Evolutionary conservation across 2,113 vertebrate genomes (phyloP), one percentile per base, ranked within the genome.

Genomic region (Nerophis lumbriciformis): DNA sequence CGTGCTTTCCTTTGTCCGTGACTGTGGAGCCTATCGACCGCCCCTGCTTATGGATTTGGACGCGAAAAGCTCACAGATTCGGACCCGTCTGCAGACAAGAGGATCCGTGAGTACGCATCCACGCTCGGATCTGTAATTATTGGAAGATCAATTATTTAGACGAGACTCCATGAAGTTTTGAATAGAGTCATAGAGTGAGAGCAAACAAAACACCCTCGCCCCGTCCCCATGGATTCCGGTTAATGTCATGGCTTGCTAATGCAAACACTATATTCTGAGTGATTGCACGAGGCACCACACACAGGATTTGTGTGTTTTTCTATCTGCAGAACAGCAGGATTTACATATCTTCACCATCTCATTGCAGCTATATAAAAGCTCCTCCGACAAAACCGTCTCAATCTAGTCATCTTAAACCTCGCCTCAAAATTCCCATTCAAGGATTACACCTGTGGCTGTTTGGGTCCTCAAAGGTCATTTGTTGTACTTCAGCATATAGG

Each of bases 31-130:
- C 42, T 0, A 53, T 48, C 28, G 21, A 57, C 44, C 39, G 57
- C 57, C 66, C 59, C 63, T 56, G 35, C 74, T 65, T 51, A 70
- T 47, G 63, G 73, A 72, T 36, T 59, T 61, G 48, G 52, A 68
- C 9, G 47, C 60, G 67, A 73, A 60, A 73, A 63, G 54, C 5
- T 6, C 19, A 12, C 53, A 45, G 38, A 65, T 47, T 63, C 61
- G 49, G 68, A 75, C 44, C 28, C 68, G 69, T 72, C 53, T 45
- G 59, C 68, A 68, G 61, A 51, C 83, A 53, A 78, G 10, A 39
- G 57, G 14, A 1, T 5, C 47, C 6, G n/a, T n/a, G 73, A 10
- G 63, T 67, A 64, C 69, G 69, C 6, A 48, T 69, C 28, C 75
- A 64, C 57, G 63, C 77, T 55, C 68, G 53, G 14, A 71, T 61